Evolutionary conservation across 2,888 invertebrate species (phyloP).

Genomic region (Cynaeus angustus): DNA sequence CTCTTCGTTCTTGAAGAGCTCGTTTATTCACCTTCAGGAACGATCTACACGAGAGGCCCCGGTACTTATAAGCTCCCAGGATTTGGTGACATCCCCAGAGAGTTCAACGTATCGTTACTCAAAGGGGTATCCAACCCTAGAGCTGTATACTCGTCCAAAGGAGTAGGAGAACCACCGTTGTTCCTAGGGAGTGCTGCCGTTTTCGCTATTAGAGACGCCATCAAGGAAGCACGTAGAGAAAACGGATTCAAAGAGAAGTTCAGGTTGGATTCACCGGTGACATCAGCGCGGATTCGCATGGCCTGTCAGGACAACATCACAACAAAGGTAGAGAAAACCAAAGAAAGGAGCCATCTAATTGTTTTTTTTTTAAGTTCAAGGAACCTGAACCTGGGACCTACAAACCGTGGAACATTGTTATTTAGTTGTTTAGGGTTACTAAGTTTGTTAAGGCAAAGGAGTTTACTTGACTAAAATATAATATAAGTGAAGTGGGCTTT

Average conservation of each 20-base stretch:
- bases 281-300: slow-evolving; percentile 86
- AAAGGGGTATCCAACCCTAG: slow-evolving; percentile 91
- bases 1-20: slow-evolving; percentile 93
- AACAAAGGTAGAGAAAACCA: slow-evolving; percentile 75
- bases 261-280: slow-evolving; percentile 87
- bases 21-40: slow-evolving; percentile 88
- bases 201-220: slow-evolving; percentile 93
- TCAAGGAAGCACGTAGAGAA: slow-evolving; percentile 85
- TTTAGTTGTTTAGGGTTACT: too few relatives aligned
- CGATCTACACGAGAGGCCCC: slow-evolving; percentile 88
- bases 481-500: too few relatives aligned
- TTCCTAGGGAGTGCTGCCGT: slow-evolving; percentile 90
- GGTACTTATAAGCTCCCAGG: slow-evolving; percentile 96
- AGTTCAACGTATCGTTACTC: slow-evolving; percentile 93
- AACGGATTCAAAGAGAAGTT: slow-evolving; percentile 77
- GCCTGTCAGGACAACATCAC: slow-evolving; percentile 82
- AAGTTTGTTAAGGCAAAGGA: too few relatives aligned
- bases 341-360: slow-evolving; percentile 43
- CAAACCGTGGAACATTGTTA: slow-evolving; percentile 75
- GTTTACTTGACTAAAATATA: too few relatives aligned
- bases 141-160: slow-evolving; percentile 97
- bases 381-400: slow-evolving; percentile 74
- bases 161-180: slow-evolving; percentile 92
- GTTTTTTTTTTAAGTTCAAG: slow-evolving; percentile 73
- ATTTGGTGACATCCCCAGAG: slow-evolving; percentile 91